These are phyloP conservation scores for Amitus sp. DNA, from an alignment of 2,888 invertebrate species.

Conservation along the genomic window DNA sequence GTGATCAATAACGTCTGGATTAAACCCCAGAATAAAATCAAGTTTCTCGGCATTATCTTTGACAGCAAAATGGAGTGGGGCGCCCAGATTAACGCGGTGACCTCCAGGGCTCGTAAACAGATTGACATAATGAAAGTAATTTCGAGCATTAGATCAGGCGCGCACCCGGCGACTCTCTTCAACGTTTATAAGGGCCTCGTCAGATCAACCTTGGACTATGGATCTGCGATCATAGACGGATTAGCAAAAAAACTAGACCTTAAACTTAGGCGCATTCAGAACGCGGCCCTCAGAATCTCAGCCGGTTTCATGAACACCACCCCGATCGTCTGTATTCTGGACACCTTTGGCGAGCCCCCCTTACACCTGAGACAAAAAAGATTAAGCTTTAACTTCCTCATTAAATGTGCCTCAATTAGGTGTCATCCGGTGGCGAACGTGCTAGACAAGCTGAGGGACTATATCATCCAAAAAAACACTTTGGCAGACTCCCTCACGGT, in stretches of 20 bases:
- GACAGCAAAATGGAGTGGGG: slow-evolving; percentile 1
- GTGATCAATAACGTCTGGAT: background rate
- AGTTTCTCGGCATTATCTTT: slow-evolving; percentile 1
- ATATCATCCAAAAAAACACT: no score
- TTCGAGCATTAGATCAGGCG: background rate
- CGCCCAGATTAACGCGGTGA: background rate
- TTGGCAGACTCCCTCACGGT: no score
- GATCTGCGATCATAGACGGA: background rate
- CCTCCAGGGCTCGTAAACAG: background rate
- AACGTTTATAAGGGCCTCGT: slow-evolving; percentile 6
- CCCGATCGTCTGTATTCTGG: no score
- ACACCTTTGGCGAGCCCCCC: no score
- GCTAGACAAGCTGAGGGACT: no score
- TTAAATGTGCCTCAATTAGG: no score
- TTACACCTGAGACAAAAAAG: no score
- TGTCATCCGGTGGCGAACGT: no score
- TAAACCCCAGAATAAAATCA: background rate
- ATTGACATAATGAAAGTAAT: background rate
- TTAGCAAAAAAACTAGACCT: background rate
- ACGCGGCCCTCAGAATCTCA: slow-evolving; percentile 3
- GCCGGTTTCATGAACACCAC: no score
- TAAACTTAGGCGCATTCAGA: slow-evolving; percentile 2
- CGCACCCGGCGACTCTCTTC: slow-evolving; percentile 1
- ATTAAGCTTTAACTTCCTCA: no score
- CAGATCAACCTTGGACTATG: slow-evolving; percentile 12